These are phyloP conservation scores for Uropetala carovei DNA, from an alignment of 2,888 invertebrate genomes.

Conservation along the genomic window DNA sequence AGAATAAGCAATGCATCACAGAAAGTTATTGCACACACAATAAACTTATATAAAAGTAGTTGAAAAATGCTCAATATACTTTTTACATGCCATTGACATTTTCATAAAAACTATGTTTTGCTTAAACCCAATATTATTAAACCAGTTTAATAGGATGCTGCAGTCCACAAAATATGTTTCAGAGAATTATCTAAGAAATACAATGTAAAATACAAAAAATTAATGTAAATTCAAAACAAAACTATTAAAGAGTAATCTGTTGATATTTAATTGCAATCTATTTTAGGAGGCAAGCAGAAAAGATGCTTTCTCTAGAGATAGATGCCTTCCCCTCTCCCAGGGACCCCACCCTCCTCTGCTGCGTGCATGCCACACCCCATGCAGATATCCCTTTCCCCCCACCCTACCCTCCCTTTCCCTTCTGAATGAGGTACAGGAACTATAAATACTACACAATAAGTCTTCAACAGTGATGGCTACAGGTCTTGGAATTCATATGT, in stretches of 20 bases:
- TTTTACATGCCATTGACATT: too few species aligned
- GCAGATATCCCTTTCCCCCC: constrained; percentile 36
- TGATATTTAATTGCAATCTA: not conserved
- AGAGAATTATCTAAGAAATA: too few species aligned
- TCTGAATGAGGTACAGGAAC: not conserved
- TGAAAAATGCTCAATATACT: too few species aligned
- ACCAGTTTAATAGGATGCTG: too few species aligned
- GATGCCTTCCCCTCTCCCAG: constrained; percentile 46
- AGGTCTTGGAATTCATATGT: not conserved
- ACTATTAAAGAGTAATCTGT: not conserved
- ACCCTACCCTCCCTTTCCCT: not conserved
- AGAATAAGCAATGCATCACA: too few species aligned
- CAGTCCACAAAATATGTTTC: too few species aligned
- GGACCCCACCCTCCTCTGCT: constrained; percentile 50
- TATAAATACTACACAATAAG: not conserved
- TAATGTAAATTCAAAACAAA: too few species aligned
- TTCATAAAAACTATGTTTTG: too few species aligned
- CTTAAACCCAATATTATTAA: too few species aligned
- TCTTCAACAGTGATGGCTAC: not conserved
- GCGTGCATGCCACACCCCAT: constrained; percentile 64
- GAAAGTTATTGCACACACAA: too few species aligned
- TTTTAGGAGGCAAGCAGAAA: constrained; percentile 1
- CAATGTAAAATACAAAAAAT: too few species aligned
- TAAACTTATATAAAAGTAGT: too few species aligned
- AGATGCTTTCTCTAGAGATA: constrained; percentile 34